Evolutionary conservation across 2,113 vertebrate genomes (phyloP).

Genomic region (Hiodon alosoides): DNA sequence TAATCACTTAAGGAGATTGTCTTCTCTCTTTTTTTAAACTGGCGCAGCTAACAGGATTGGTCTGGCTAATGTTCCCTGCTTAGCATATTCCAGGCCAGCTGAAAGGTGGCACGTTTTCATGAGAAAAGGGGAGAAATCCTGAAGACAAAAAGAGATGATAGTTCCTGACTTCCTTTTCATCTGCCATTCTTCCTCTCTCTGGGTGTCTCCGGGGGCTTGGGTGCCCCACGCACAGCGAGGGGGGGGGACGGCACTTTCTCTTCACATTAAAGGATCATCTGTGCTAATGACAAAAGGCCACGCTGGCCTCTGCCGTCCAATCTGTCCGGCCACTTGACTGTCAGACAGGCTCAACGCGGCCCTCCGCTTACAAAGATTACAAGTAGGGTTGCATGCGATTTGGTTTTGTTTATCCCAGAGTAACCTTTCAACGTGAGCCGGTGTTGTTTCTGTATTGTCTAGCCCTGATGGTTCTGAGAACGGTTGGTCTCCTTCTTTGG

Average conservation of each 20-base stretch:
- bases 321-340: not conserved
- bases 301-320: conserved; percentile 23
- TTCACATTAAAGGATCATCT: conserved; percentile 53
- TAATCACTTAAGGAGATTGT: conserved; percentile 64
- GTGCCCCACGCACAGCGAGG: not conserved
- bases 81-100: conserved; percentile 45
- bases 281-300: conserved; percentile 52
- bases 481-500: conserved; percentile 52
- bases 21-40: conserved; percentile 29
- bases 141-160: conserved; percentile 57
- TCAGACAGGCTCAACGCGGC: not conserved
- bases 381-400: too few species aligned
- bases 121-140: conserved; percentile 47
- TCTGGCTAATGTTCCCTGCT: conserved; percentile 55
- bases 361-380: not conserved
- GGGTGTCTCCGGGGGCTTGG: not conserved
- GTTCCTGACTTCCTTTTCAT: conserved; percentile 43
- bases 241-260: conserved; percentile 39
- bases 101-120: conserved; percentile 56
- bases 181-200: not conserved
- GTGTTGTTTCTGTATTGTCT: conserved; percentile 37
- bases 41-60: conserved; percentile 63
- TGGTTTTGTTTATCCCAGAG: conserved; percentile 36
- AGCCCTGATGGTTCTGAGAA: conserved; percentile 41
- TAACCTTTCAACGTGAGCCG: conserved; percentile 37